Base-by-base conservation (phyloP, 2,797 vertebrate genomes). In the Pipistrellus pipistrellus region DNA sequence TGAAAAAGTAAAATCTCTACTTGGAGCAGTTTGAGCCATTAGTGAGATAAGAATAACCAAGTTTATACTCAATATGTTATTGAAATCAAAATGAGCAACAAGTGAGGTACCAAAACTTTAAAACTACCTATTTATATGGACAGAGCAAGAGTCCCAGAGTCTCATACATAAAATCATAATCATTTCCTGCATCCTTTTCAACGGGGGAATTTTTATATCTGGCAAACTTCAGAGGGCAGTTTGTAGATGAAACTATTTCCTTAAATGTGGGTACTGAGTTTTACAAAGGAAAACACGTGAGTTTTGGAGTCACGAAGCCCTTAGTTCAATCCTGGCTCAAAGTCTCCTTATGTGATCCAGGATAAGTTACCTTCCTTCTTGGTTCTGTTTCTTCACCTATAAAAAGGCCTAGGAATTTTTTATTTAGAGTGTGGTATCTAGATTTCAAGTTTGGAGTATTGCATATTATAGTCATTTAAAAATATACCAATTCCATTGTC, bases 31-130 rank as follows among this genome's bases (percentile, higher is more conserved):
- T 72, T 90, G 72, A 85, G 14, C 17, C 8, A 32, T 69, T 18
- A 48, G 11, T 81, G 44, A 84, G 13, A 41, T 71, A 93, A 59
- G 27, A 86, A 86, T 90, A 88, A 88, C 2, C 27, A 53, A 20
- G 12, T 68, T 86, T 93, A 93, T 38, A 41, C 44, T 84, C 12
- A 81, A 3, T 59, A 25, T 94, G 90, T 88, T 91, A 68, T 57
- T 93, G 62, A 89, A 80, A 8, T 64, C 77, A 7, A 91, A 53
- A 86, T 73, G 46, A 14, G 30, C 21, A 68, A 91, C 78, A 83
- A 59, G 12, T 32, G 6, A 91, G 35, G 30, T 77, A 71, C 20
- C 9, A 59, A 85, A 76, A 83, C 46, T 7, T 76, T 41, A 7
- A 75, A 91, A 69, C 7, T 51, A n/a, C 9, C 21, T 44, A 13